Conservation (phyloP, 2,113 vertebrate species). For the Piprites chloris region DNA sequence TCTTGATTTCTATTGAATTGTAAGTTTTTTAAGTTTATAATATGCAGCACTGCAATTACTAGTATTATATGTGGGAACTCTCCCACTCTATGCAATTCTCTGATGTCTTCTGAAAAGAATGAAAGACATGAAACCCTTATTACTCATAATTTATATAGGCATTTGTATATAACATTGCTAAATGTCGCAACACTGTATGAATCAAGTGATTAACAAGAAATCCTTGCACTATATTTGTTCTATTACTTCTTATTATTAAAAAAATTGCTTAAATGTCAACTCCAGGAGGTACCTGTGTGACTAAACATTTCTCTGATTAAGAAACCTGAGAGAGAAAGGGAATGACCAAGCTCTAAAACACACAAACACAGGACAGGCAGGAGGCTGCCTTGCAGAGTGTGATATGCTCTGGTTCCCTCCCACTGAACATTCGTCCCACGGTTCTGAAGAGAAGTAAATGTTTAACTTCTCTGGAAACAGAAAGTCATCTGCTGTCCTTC, state of each 20-base stretch:
- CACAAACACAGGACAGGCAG: background rate
- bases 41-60: background rate
- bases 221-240: background rate
- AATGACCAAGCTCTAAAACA: background rate
- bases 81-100: background rate
- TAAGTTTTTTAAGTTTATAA: background rate
- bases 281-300: background rate
- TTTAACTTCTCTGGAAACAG: conserved; percentile 19
- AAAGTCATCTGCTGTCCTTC: conserved; percentile 12
- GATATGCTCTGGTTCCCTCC: background rate
- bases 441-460: conserved; percentile 33
- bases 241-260: background rate
- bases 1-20: background rate
- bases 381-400: background rate
- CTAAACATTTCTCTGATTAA: background rate
- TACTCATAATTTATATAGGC: background rate
- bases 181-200: background rate
- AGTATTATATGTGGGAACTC: background rate
- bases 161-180: background rate
- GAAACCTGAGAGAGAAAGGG: background rate
- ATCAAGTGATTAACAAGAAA: background rate
- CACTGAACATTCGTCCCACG: background rate
- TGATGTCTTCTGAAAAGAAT: background rate
- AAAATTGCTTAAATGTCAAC: background rate
- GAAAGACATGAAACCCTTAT: background rate